Conservation (phyloP, 1,140 invertebrate genomes). For the Dolichoris vasculosae region DNA sequence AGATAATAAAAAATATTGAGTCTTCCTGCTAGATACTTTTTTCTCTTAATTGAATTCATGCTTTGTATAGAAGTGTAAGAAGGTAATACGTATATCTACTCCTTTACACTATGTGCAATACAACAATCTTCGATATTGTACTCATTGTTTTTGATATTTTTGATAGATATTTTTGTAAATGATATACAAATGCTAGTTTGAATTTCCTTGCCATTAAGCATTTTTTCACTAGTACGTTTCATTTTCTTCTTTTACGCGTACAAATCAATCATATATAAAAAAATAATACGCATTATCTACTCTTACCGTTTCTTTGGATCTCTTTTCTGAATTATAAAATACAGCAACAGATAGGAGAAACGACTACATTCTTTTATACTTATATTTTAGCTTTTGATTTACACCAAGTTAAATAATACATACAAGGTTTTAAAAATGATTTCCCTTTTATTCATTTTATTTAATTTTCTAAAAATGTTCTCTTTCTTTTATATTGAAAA, state of each 20-base stretch:
- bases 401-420: neutral
- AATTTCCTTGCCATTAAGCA: constrained; percentile 65
- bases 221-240: neutral
- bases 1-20: constrained; percentile 37
- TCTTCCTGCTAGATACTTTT: constrained; percentile 6
- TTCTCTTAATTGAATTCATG: neutral
- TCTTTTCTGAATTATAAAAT: neutral
- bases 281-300: neutral
- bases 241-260: neutral
- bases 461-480: too few relatives aligned
- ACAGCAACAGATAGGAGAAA: neutral
- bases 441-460: neutral
- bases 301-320: neutral
- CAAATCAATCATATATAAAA: neutral
- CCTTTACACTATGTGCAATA: constrained; percentile 34
- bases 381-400: neutral
- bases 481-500: too few relatives aligned
- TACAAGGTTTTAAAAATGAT: neutral
- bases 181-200: constrained; percentile 59
- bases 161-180: too few relatives aligned
- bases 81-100: neutral
- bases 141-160: constrained; percentile 63
- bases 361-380: neutral
- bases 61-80: neutral
- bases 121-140: constrained; percentile 49